Conservation (phyloP, 2,888 invertebrate genomes). For the Volucella inflata region DNA sequence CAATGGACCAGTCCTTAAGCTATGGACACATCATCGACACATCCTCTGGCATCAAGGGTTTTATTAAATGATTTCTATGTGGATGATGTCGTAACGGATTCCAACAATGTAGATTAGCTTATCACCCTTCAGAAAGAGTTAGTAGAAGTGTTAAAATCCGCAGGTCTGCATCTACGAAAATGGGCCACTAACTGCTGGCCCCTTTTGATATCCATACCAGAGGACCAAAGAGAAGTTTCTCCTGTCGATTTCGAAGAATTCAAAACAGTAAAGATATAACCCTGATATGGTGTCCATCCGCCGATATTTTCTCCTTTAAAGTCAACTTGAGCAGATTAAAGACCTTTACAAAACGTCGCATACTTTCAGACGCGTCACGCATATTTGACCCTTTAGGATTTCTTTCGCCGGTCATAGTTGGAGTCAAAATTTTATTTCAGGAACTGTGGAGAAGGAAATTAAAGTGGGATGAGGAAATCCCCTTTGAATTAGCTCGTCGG, state of each 20-base stretch:
- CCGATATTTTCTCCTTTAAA: constrained; percentile 42
- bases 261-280: constrained; percentile 47
- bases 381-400: constrained; percentile 64
- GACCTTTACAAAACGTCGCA: constrained; percentile 14
- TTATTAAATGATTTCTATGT: constrained; percentile 75
- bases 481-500: too few relatives aligned
- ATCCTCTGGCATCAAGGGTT: constrained; percentile 60
- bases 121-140: constrained; percentile 13
- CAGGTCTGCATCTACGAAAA: constrained; percentile 1
- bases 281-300: constrained; percentile 61
- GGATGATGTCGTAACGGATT: constrained; percentile 73
- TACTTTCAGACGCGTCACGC: constrained; percentile 7
- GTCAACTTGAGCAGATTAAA: not conserved
- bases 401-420: constrained; percentile 51
- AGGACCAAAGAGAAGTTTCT: constrained; percentile 11
- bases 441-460: constrained; percentile 64
- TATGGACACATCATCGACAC: constrained; percentile 38
- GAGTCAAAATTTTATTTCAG: constrained; percentile 64
- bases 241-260: constrained; percentile 34
- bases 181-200: constrained; percentile 41
- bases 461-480: not conserved
- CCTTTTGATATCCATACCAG: constrained; percentile 12
- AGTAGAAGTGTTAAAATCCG: constrained; percentile 12
- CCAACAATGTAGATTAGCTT: constrained; percentile 27
- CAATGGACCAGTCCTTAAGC: too few relatives aligned